phyloP scores from a whole-genome alignment of 2,888 invertebrate species.

The Drosophila borealis region DNA sequence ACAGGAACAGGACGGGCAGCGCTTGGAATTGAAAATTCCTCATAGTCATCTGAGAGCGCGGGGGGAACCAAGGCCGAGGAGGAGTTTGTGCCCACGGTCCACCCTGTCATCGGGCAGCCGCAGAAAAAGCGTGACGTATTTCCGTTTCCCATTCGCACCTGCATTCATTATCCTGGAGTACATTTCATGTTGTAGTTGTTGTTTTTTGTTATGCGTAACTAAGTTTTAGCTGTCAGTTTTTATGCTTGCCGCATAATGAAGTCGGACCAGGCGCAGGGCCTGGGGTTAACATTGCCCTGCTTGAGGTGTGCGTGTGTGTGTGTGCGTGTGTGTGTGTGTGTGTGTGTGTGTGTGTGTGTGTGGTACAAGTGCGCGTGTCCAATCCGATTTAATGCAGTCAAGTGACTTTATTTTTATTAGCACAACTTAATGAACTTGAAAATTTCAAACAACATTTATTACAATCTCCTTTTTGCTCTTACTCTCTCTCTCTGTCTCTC shows the following conservation, averaged over 20 bases:
- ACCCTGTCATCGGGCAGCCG: conserved; percentile 31
- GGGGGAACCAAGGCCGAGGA: conserved; percentile 1
- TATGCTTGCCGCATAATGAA: conserved; percentile 59
- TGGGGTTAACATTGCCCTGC: conserved; percentile 13
- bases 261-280: conserved; percentile 3
- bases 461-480: conserved; percentile 40
- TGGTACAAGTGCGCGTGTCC: conserved; percentile 83
- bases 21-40: conserved; percentile 77
- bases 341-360: background rate
- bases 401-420: conserved; percentile 82
- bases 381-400: conserved; percentile 82
- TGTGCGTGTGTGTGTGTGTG: background rate
- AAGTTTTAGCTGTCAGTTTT: conserved; percentile 77
- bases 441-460: conserved; percentile 75
- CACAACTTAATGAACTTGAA: conserved; percentile 82
- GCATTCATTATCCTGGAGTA: conserved; percentile 72
- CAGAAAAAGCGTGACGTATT: conserved; percentile 78
- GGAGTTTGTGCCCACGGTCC: conserved; percentile 46
- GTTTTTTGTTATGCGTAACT: conserved; percentile 70
- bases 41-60: conserved; percentile 61
- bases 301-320: too few relatives aligned
- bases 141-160: conserved; percentile 78
- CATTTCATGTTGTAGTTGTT: conserved; percentile 26
- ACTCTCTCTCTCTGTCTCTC: too few relatives aligned
- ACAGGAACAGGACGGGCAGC: conserved; percentile 44